Conservation (phyloP, 2,113 vertebrate genomes). For the Ageneiosus marmoratus region DNA sequence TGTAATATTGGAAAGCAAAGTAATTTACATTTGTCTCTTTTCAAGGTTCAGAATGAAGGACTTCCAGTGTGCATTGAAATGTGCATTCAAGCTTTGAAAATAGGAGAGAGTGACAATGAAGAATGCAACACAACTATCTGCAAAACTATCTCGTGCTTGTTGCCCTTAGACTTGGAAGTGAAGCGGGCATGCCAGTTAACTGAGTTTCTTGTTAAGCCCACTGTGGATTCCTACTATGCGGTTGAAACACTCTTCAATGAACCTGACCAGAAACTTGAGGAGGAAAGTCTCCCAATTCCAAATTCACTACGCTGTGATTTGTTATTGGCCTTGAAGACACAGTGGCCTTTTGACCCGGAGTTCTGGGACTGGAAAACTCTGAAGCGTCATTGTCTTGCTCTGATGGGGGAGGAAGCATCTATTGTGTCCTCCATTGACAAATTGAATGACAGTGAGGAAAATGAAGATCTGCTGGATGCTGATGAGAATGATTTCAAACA, state of each 20-base stretch:
- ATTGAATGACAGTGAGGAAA: constrained; percentile 90
- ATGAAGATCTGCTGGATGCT: constrained; percentile 75
- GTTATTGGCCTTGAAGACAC: constrained; percentile 96
- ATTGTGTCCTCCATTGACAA: constrained; percentile 96
- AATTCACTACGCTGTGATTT: constrained; percentile 97
- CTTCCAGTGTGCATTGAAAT: constrained; percentile 96
- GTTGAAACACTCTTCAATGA: constrained; percentile 98
- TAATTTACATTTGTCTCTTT: constrained; percentile 44
- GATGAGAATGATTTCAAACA: constrained; percentile 82
- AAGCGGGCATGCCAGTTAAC: constrained; percentile 97
- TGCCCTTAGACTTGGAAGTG: constrained; percentile 95
- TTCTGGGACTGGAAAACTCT: constrained; percentile 99
- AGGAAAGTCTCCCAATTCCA: constrained; percentile 94
- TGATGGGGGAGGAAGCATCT: constrained; percentile 98
- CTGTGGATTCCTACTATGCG: constrained; percentile 95
- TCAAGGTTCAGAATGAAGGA: constrained; percentile 90
- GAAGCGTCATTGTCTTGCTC: constrained; percentile 92
- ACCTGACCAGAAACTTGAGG: constrained; percentile 96
- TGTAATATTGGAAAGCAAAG: background rate
- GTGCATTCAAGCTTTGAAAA: constrained; percentile 93
- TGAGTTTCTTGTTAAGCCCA: constrained; percentile 96
- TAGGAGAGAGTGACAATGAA: constrained; percentile 86
- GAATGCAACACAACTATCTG: constrained; percentile 96
- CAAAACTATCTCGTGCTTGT: constrained; percentile 97
- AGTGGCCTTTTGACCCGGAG: constrained; percentile 99